Conservation (phyloP, 2,888 invertebrate genomes). For the Notodonta ziczac region DNA sequence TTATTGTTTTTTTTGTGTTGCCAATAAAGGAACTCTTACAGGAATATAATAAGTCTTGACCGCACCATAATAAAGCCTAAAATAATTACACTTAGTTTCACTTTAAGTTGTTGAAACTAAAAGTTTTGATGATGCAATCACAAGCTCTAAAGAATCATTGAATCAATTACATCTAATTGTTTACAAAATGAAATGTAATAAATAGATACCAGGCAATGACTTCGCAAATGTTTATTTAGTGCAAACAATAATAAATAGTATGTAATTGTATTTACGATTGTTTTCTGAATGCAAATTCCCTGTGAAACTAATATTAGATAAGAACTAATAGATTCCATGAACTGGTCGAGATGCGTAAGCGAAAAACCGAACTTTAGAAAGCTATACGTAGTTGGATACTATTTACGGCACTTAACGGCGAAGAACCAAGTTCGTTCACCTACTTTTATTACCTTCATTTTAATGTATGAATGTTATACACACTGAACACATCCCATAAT, state of each 20-base stretch:
- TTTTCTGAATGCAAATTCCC: not conserved
- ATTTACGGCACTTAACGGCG: constrained; percentile 29
- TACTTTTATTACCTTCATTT: constrained; percentile 22
- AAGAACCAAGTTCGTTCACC: constrained; percentile 48
- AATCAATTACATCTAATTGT: too few relatives aligned
- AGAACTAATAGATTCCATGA: constrained; percentile 13
- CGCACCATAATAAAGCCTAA: too few relatives aligned
- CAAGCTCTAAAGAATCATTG: too few relatives aligned
- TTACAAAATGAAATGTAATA: too few relatives aligned
- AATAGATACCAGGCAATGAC: constrained; percentile 1
- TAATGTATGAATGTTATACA: constrained; percentile 11
- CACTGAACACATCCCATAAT: constrained; percentile 5
- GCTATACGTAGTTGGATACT: constrained; percentile 24
- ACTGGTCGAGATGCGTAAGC: constrained; percentile 35
- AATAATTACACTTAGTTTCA: too few relatives aligned
- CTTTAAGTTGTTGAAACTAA: too few relatives aligned
- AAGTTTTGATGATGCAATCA: too few relatives aligned
- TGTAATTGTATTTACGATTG: not conserved
- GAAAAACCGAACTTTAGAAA: constrained; percentile 39
- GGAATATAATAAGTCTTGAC: too few relatives aligned
- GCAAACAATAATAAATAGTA: not conserved
- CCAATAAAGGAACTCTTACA: too few relatives aligned
- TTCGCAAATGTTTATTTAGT: not conserved
- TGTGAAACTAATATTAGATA: not conserved
- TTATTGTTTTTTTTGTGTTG: too few relatives aligned